Base-by-base conservation (phyloP, 2,113 vertebrate species). In the Anolis carolinensis region DNA sequence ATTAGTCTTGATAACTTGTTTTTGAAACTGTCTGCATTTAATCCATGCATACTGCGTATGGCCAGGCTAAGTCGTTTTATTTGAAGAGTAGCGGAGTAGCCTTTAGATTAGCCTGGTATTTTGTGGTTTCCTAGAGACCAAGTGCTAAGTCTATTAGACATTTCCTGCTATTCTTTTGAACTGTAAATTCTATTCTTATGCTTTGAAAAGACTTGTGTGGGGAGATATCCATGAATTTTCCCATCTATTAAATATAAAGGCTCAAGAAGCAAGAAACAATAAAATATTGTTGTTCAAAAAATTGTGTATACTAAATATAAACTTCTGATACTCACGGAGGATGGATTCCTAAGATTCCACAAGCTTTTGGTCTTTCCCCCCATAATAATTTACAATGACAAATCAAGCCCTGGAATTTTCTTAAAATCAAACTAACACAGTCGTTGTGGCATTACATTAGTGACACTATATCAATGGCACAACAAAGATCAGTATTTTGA, bases 141-240 rank as follows among this genome's bases (percentile, higher is more conserved):
- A 95, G 90, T 88, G 85, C 79, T 93, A 94, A 95, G 90, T 91
- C 91, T 92, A 87, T 94, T 94, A 93, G 89, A 95, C 83, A 91
- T 94, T 96, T 95, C 93, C 92, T 92, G 91, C 87, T 91, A 92
- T 94, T 94, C 87, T 94, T 96, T 93, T 95, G 87, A 94, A 93
- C 94, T 95, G 94, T 94, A 93, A 95, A 95, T 95, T 93, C 92
- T 91, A 84, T 94, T 95, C 88, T 93, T 89, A 86, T 89, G 92
- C 87, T 94, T 90, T 94, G 88, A 94, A 94, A 95, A 93, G 91
- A 39, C 80, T 85, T 93, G 87, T 39, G n/a, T 91, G 85, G 82
- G 83, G 91, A 94, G 85, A 94, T 82, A 91, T 86, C 91, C 85
- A 81, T 93, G 88, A 78, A 82, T 93, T 89, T 95, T 94, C 90